Evolutionary conservation across 2,113 vertebrate genomes (phyloP).

Genomic region (Microcebus ravelobensis): DNA sequence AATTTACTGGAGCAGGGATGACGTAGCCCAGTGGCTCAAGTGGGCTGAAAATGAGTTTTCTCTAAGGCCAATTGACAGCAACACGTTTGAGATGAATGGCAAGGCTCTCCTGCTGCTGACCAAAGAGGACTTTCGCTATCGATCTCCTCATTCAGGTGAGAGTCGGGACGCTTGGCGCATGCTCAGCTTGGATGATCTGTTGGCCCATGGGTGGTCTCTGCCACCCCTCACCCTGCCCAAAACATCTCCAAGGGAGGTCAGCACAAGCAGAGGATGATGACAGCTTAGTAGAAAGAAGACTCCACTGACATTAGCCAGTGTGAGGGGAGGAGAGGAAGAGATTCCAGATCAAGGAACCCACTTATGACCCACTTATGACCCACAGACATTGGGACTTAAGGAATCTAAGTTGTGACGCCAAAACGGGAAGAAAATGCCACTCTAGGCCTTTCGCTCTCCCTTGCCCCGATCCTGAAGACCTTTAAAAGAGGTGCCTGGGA

Average conservation of each 20-base stretch:
- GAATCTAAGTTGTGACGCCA: not conserved
- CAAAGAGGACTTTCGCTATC: conserved; percentile 99
- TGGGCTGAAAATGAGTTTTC: conserved; percentile 98
- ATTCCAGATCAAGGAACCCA: not conserved
- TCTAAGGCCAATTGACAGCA: conserved; percentile 93
- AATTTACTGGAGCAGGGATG: conserved; percentile 95
- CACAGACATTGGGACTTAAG: not conserved
- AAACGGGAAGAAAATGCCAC: not conserved
- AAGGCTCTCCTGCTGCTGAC: conserved; percentile 98
- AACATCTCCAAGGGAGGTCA: not conserved
- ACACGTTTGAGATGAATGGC: conserved; percentile 98
- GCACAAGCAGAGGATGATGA: not conserved
- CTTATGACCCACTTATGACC: not conserved
- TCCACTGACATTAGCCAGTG: not conserved
- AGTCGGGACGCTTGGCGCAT: not conserved
- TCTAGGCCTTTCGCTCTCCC: not conserved
- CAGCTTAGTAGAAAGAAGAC: not conserved
- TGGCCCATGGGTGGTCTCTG: not conserved
- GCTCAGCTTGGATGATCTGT: not conserved
- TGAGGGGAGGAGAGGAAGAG: not conserved
- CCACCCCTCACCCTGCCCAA: not conserved
- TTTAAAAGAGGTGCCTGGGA: not conserved
- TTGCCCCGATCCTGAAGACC: not conserved
- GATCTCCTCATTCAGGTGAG: conserved; percentile 97
- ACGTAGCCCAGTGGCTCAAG: conserved; percentile 96